Evolutionary conservation across 2,797 vertebrate species (phyloP).

Genomic region (Melanotaenia pygmaea): DNA sequence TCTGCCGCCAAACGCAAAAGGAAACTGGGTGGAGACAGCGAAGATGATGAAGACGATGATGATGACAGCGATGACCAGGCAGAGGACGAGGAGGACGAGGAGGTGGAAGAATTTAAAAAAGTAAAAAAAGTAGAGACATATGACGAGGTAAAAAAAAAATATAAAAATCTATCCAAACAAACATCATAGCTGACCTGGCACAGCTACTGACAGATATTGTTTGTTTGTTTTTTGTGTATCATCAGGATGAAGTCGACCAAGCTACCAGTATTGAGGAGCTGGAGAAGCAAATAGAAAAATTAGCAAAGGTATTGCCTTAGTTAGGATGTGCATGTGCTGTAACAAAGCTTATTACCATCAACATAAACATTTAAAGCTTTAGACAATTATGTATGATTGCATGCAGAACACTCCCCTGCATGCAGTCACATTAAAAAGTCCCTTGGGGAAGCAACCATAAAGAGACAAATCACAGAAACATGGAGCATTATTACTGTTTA

Average conservation of each 20-base stretch:
- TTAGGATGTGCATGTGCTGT: conserved; percentile 19
- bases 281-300: conserved; percentile 98
- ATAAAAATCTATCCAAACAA: not conserved
- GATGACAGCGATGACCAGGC: conserved; percentile 95
- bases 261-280: conserved; percentile 95
- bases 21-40: conserved; percentile 90
- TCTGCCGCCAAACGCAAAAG: conserved; percentile 90
- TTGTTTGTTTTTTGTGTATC: conserved; percentile 14
- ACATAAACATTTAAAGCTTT: conserved; percentile 14
- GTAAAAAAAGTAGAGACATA: conserved; percentile 91
- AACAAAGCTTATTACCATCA: conserved; percentile 14
- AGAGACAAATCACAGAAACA: conserved; percentile 28
- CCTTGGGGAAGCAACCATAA: conserved; percentile 16
- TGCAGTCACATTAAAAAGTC: conserved; percentile 16
- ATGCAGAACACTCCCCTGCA: not conserved
- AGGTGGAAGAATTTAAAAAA: conserved; percentile 95
- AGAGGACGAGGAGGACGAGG: conserved; percentile 96
- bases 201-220: conserved; percentile 8
- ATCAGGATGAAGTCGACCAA: conserved; percentile 95
- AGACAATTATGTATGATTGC: conserved; percentile 27
- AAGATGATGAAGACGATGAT: conserved; percentile 93
- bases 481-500: not conserved
- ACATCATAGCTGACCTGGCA: not conserved
- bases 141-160: conserved; percentile 85
- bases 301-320: conserved; percentile 88